Evolutionary conservation across 2,888 invertebrate genomes (phyloP), one percentile per base, ranked within the genome.

Genomic region (Campoletis raptor): DNA sequence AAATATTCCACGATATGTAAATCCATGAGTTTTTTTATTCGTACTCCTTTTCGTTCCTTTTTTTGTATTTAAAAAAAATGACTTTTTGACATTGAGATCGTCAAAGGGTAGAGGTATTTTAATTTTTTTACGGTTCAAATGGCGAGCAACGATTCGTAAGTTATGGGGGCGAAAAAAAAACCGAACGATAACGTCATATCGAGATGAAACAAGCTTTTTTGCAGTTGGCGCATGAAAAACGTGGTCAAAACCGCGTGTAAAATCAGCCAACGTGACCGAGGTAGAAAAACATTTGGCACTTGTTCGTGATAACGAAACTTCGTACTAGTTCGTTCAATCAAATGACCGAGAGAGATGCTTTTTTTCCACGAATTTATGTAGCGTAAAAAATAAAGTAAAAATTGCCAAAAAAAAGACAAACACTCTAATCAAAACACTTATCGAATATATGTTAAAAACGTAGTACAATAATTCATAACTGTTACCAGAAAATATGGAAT

Each of bases 161-260:
- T 57, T 57, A 57, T 30, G 30, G 24, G 57, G 24, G 12, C 12
- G 24, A 57, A 30, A 57, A 30, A 57, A 30, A 2, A 57, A 24
- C 24, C 57, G 12, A 30, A 30, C 57, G 57, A 57, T 57, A 57
- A 57, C 57, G 57, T 57, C 57, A 15, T 12, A 30, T 57, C 57
- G 57, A 24, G 30, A 57, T 57, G 57, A 57, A 57, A 57, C 57
- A 30, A 57, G 24, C 24, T 24, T 57, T 57, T 57, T 57, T 30
- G 24, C 57, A 30, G 30, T 24, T 30, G 57, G 57, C 57, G 24
- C 57, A 24, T 57, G 30, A 66, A 77, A 48, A 77, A 77, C 36
- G 10, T 66, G n/a, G 64, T 64, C 36, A 45, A 36, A 77, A 10
- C 36, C 18, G 24, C 18, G 24, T 45, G 69, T 24, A 69, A 24